Evolutionary conservation across 2,888 invertebrate genomes (phyloP).

Genomic region (Pyralis farinalis): DNA sequence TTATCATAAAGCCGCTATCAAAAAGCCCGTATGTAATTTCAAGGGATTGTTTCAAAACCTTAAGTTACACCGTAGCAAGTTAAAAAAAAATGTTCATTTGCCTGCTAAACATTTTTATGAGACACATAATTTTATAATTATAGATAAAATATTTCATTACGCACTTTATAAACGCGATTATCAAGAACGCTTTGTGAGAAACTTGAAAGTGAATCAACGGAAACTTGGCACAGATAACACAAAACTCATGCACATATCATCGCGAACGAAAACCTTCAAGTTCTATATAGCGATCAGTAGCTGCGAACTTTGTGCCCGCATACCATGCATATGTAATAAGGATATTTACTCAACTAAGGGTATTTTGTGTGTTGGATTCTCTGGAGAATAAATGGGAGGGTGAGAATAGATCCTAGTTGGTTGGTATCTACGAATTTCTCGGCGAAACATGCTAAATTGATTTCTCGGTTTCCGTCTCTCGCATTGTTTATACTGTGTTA

Average conservation of each 20-base stretch:
- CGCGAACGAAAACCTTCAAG: slow-evolving; percentile 4
- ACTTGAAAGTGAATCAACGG: background rate
- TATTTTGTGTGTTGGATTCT: background rate
- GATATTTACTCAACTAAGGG: slow-evolving; percentile 3
- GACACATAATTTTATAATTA: too few species aligned
- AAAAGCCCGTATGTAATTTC: too few species aligned
- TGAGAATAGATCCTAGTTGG: background rate
- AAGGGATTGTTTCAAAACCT: too few species aligned
- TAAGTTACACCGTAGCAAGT: too few species aligned
- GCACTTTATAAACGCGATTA: too few species aligned
- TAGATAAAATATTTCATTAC: too few species aligned
- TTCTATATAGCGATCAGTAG: slow-evolving; percentile 7
- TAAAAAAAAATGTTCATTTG: too few species aligned
- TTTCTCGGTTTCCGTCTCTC: too few species aligned
- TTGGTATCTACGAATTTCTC: background rate
- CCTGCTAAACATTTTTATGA: too few species aligned
- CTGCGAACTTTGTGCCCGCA: slow-evolving; percentile 4
- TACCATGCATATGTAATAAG: slow-evolving; percentile 9
- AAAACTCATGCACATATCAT: background rate
- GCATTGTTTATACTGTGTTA: too few species aligned
- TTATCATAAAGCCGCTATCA: too few species aligned
- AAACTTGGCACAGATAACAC: slow-evolving; percentile 4
- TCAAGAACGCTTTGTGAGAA: background rate
- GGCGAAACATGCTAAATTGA: too few species aligned
- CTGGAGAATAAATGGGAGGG: background rate